Evolutionary conservation across 2,888 invertebrate genomes (phyloP).

Genomic region (Pristionchus entomophagus): DNA sequence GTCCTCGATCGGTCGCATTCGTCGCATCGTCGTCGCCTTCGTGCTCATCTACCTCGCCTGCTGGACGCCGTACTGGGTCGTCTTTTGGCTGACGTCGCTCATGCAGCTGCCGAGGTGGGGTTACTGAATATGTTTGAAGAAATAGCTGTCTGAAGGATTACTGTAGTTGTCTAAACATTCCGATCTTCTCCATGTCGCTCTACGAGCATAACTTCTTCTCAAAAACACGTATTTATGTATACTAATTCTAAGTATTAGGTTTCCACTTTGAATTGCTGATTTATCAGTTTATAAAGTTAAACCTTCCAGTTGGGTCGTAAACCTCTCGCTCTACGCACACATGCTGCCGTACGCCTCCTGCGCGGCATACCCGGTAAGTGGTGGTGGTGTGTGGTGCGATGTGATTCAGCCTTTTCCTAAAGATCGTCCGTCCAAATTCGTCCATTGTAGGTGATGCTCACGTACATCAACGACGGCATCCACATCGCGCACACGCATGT

Average conservation of each 20-base stretch:
- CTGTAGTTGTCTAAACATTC: background rate
- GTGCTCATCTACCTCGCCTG: constrained; percentile 61
- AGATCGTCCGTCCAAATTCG: background rate
- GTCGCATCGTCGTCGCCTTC: constrained; percentile 60
- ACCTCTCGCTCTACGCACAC: constrained; percentile 55
- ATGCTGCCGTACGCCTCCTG: constrained; percentile 61
- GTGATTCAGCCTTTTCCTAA: constrained; percentile 26
- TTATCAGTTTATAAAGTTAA: background rate
- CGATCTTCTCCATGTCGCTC: no score
- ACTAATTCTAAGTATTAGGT: no score
- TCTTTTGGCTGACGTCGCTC: constrained; percentile 59
- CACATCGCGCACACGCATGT: constrained; percentile 58
- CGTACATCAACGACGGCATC: constrained; percentile 51
- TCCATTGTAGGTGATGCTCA: constrained; percentile 43
- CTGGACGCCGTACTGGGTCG: constrained; percentile 65
- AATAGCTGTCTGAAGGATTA: no score
- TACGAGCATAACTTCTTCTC: no score
- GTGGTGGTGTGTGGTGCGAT: constrained; percentile 52
- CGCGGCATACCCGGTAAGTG: constrained; percentile 60
- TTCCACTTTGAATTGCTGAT: background rate
- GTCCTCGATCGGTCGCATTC: constrained; percentile 54
- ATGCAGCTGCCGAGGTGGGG: constrained; percentile 47
- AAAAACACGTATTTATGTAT: no score
- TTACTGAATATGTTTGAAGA: no score
- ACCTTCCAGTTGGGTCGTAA: constrained; percentile 56